phyloP scores from a whole-genome alignment of 2,888 invertebrate species.

The Drosophila peninsularis region DNA sequence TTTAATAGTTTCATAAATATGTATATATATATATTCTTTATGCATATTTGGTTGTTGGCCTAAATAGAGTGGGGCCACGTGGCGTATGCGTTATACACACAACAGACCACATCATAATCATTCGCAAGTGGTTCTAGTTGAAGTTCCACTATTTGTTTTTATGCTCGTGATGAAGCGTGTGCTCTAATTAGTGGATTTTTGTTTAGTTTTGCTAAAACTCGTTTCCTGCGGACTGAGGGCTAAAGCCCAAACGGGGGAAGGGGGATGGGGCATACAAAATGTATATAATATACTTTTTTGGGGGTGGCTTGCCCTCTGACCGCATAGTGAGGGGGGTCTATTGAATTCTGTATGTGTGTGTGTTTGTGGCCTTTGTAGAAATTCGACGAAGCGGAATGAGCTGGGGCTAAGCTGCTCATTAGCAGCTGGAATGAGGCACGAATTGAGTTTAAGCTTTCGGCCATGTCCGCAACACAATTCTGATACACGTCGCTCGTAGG shows the following conservation, averaged over 20 bases:
- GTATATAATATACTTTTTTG: constrained; percentile 24
- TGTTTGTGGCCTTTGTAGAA: constrained; percentile 40
- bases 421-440: constrained; percentile 20
- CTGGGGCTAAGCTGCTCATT: constrained; percentile 55
- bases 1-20: constrained; percentile 36
- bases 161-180: constrained; percentile 43
- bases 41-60: constrained; percentile 23
- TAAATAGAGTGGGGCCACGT: constrained; percentile 40
- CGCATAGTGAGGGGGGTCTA: constrained; percentile 9
- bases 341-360: constrained; percentile 17
- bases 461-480: constrained; percentile 1
- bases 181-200: constrained; percentile 60
- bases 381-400: constrained; percentile 60
- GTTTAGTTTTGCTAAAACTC: constrained; percentile 65
- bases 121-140: constrained; percentile 23
- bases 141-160: constrained; percentile 32
- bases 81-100: constrained; percentile 56
- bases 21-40: constrained; percentile 10
- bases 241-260: not conserved
- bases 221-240: constrained; percentile 15
- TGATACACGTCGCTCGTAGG: too few species aligned
- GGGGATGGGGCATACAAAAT: not conserved
- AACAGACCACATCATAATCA: constrained; percentile 47
- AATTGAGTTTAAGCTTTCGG: constrained; percentile 24
- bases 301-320: constrained; percentile 42